Base-by-base conservation (phyloP, 1,140 invertebrate species). In the Zaprionus nigranus region DNA sequence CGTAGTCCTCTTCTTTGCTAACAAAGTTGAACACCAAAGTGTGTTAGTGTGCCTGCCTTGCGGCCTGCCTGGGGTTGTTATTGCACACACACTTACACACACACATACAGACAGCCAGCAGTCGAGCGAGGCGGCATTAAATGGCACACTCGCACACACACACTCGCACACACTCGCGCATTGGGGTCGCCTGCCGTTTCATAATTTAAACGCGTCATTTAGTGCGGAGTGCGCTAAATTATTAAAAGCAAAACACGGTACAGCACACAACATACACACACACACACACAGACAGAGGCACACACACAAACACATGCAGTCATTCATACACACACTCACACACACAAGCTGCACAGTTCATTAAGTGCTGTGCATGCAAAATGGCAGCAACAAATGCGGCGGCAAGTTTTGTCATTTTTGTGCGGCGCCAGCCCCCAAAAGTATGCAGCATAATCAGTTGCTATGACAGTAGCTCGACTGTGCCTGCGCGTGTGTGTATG, bases 181-280 rank as follows among this genome's bases (percentile, higher is more conserved):
- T 80, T 80, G 80, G 74, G 83, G 75, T 87, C 81, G 84, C 74
- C 84, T 88, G 84, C 71, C 82, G 46, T 84, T 67, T 76, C 66
- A 71, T 87, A 83, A 84, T 87, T 87, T 87, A 87, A 87, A 88
- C 70, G 84, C 85, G 78, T 76, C 84, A 88, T 87, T 87, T 87
- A 87, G 73, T 87, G 68, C 61, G 20, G 70, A 84, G 65, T 72
- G 70, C 56, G 84, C 81, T 87, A 67, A 87, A 87, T 87, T 87
- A 87, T 87, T 87, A 87, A 87, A 84, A 88, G 74, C 81, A 88
- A 85, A 86, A 81, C 43, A 65, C 20, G 43, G 70, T 40, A 72
- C 24, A 65, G 69, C 61, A 74, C 60, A 59, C 30, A 34, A 54
- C 49, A 58, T 68, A 77, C 67, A 83, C 34, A n/a, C n/a, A n/a